phyloP scores from a whole-genome alignment of 2,888 invertebrate genomes.

The Teinopalpus imperialis region DNA sequence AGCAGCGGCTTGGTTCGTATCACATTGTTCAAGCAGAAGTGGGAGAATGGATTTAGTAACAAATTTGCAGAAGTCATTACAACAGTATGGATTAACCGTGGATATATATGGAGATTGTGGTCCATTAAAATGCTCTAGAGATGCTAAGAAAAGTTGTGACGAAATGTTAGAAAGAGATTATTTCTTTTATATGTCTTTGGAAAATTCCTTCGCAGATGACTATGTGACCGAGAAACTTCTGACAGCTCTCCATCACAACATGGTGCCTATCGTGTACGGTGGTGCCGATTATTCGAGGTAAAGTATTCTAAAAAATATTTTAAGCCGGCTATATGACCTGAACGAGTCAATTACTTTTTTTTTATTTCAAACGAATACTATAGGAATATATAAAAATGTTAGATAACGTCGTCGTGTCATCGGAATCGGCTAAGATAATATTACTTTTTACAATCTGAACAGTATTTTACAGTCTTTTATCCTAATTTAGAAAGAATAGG shows the following conservation, averaged over 20 bases:
- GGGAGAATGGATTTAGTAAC: conserved; percentile 45
- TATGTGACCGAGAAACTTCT: conserved; percentile 83
- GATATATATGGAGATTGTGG: conserved; percentile 83
- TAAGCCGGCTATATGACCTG: no score
- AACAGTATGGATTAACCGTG: conserved; percentile 47
- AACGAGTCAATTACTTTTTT: no score
- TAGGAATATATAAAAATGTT: no score
- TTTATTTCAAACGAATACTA: no score
- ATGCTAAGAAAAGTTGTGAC: conserved; percentile 45
- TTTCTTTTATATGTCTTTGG: conserved; percentile 87
- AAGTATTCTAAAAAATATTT: conserved; percentile 9
- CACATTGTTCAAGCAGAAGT: conserved; percentile 55
- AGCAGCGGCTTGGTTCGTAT: conserved; percentile 72
- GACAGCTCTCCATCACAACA: conserved; percentile 78
- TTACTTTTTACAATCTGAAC: no score
- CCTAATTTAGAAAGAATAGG: no score
- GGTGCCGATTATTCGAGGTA: conserved; percentile 83
- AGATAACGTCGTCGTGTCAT: no score
- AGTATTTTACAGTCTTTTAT: no score
- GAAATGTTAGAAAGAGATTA: conserved; percentile 78
- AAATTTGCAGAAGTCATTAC: conserved; percentile 45
- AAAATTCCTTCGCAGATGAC: conserved; percentile 85
- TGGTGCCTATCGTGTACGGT: conserved; percentile 86
- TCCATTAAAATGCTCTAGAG: conserved; percentile 45
- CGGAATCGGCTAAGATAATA: no score